These are phyloP conservation scores for Typhlichthys subterraneus DNA, from an alignment of 2,797 vertebrate species.

Conservation along the genomic window DNA sequence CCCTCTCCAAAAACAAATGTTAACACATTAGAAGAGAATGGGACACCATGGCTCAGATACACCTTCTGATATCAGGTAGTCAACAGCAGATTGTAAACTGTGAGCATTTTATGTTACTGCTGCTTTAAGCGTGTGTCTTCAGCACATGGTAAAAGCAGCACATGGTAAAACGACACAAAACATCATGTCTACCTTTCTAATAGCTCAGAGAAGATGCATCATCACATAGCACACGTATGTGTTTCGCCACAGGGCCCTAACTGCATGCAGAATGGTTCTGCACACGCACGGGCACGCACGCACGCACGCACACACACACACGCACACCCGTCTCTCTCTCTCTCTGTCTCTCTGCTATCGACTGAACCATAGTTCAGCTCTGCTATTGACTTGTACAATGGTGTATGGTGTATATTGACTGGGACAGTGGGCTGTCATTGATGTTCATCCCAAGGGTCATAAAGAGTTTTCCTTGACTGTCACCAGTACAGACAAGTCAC, in stretches of 20 bases:
- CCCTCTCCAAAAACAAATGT: too few relatives aligned
- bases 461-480: conserved; percentile 14
- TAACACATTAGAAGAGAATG: too few relatives aligned
- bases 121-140: too few relatives aligned
- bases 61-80: too few relatives aligned
- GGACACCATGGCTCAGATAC: too few relatives aligned
- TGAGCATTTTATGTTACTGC: too few relatives aligned
- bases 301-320: conserved; percentile 2
- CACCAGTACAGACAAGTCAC: not conserved
- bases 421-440: conserved; percentile 14
- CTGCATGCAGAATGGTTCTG: conserved; percentile 4
- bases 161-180: too few relatives aligned
- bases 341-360: conserved; percentile 26
- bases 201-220: too few relatives aligned
- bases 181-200: too few relatives aligned
- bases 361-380: conserved; percentile 14
- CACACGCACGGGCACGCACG: conserved; percentile 1
- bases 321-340: conserved; percentile 9
- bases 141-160: too few relatives aligned
- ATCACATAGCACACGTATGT: too few relatives aligned
- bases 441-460: conserved; percentile 11
- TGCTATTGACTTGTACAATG: conserved; percentile 25
- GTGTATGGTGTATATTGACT: conserved; percentile 29
- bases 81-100: too few relatives aligned
- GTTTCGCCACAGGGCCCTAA: conserved; percentile 10